Evolutionary conservation across 2,888 invertebrate genomes (phyloP), one percentile per base, ranked within the genome.

Genomic region (Iselma pallidipennis): DNA sequence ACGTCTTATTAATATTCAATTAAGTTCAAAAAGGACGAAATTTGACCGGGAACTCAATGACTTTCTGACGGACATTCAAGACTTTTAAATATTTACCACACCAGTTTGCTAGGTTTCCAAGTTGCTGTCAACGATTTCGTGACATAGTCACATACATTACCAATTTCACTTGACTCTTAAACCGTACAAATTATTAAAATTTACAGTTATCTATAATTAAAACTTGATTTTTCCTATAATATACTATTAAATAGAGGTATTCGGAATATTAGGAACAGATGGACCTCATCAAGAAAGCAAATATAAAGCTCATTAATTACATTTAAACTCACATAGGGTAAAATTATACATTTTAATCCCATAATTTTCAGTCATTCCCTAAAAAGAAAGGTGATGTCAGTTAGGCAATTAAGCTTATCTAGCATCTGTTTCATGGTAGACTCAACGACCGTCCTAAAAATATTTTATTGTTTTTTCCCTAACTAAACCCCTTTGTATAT

Each of bases 341-440:
- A 67, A 68, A 66, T 67, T 64, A 65, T 63, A 65, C 69, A 67
- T 66, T n/a, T n/a, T 70, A 72, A 72, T 72, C 67, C 69, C 61
- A 59, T 66, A 66, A 69, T 59, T 66, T 68, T 57, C 55, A 59
- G 55, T 49, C 57, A 62, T 63, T 61, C 73, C 70, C 65, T 61
- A 64, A 69, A n/a, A n/a, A 62, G 65, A 69, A 69, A 71, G 72
- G 68, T 66, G 68, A 67, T 71, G 72, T 70, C 72, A 69, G 69
- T 68, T 66, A 67, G 66, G 63, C 61, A 72, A 73, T 71, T 74
- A 74, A 66, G 72, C 70, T 70, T 74, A 73, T 74, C 73, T 69
- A 65, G 66, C 73, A 74, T 72, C 73, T 74, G 74, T 70, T 71
- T 51, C 25, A 63, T 33, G 54, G 61, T 57, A 51, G 19, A 25